A percentile compares a stretch with the other conserved stretches of the same genome.
Conservation (phyloP, 2,113 vertebrate genomes). For the Cephalopholis sonnerati region DNA sequence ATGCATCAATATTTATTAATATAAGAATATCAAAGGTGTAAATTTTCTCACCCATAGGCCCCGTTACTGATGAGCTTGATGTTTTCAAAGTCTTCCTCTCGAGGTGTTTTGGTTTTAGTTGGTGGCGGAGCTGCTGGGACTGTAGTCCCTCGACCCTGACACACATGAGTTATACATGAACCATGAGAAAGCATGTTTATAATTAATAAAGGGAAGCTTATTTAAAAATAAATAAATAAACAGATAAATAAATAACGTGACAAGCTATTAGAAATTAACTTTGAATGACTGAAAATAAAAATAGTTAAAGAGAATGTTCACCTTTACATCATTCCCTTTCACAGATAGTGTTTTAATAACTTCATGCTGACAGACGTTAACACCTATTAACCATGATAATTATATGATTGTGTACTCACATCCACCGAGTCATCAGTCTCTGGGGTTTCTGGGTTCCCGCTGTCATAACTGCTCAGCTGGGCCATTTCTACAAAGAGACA, state of each 20-base stretch:
- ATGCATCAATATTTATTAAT: not conserved
- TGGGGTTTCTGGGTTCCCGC: slow-evolving; percentile 91
- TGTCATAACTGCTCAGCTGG: slow-evolving; percentile 97
- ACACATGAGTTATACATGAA: slow-evolving; percentile 2
- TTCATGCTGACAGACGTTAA: too few species aligned
- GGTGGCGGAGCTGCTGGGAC: slow-evolving; percentile 80
- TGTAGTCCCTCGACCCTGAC: slow-evolving; percentile 87
- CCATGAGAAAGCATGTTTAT: not conserved
- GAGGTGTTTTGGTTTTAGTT: slow-evolving; percentile 90
- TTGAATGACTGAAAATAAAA: too few species aligned
- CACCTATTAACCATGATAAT: not conserved
- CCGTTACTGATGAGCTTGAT: slow-evolving; percentile 99
- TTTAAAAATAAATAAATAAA: too few species aligned
- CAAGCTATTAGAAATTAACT: too few species aligned
- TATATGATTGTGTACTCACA: slow-evolving; percentile 78
- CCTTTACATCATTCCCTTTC: not conserved
- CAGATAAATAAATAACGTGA: too few species aligned
- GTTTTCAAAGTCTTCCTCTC: slow-evolving; percentile 97
- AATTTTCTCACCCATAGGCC: slow-evolving; percentile 90
- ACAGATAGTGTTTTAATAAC: not conserved
- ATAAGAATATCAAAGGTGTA: not conserved
- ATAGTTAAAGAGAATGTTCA: not conserved
- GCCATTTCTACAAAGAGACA: slow-evolving; percentile 91
- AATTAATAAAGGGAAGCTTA: not conserved
- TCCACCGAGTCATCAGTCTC: slow-evolving; percentile 95